A percentile compares a stretch with the other conserved stretches of the same genome.
Conservation (phyloP, 2,888 invertebrate genomes). For the Hypolimnas misippus region DNA sequence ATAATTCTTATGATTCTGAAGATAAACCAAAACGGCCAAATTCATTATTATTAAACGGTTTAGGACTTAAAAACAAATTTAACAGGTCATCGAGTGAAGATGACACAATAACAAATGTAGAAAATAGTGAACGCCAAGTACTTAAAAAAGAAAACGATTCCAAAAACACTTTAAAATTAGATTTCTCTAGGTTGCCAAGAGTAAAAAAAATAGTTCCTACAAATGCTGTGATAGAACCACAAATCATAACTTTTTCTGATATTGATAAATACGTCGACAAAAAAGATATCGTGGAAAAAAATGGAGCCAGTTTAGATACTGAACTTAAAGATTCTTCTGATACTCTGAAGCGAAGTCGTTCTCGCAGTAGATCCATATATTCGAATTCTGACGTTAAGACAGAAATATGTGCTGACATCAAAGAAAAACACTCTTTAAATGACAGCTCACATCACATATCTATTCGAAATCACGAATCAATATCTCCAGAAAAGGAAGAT, state of each 20-base stretch:
- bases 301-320: slow-evolving; percentile 56
- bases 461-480: slow-evolving; percentile 74
- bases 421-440: slow-evolving; percentile 60
- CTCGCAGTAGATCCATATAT: slow-evolving; percentile 72
- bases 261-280: slow-evolving; percentile 67
- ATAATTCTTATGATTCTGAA: slow-evolving; percentile 55
- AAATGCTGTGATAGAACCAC: slow-evolving; percentile 82
- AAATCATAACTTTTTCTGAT: slow-evolving; percentile 67
- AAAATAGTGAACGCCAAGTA: slow-evolving; percentile 57
- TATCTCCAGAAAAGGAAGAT: slow-evolving; percentile 86
- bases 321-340: slow-evolving; percentile 52
- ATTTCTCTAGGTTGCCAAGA: slow-evolving; percentile 85
- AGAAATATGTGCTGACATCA: slow-evolving; percentile 62
- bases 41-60: slow-evolving; percentile 80
- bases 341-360: slow-evolving; percentile 63
- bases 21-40: slow-evolving; percentile 82
- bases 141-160: slow-evolving; percentile 65
- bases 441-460: slow-evolving; percentile 63
- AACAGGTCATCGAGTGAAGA: slow-evolving; percentile 76
- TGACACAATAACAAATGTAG: slow-evolving; percentile 52
- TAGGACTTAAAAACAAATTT: slow-evolving; percentile 80
- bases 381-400: slow-evolving; percentile 81
- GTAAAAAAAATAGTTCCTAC: slow-evolving; percentile 84
- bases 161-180: slow-evolving; percentile 85
- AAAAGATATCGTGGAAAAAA: slow-evolving; percentile 60